Percentiles rank a stretch among this genome's conserved stretches.
Evolutionary conservation across 2,888 invertebrate genomes (phyloP).

Genomic region (Rhyacophila evoluta): DNA sequence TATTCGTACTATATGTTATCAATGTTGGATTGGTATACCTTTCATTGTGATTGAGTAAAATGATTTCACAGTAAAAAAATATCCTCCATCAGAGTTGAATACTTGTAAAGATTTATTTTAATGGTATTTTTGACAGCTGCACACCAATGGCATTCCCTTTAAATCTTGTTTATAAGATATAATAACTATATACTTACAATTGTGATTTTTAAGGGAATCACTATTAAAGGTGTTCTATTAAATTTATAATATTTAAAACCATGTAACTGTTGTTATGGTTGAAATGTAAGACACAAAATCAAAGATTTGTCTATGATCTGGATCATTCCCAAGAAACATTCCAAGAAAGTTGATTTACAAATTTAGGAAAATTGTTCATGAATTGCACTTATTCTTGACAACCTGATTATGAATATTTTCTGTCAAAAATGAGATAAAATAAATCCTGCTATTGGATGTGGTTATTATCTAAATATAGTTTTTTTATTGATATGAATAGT

Average conservation of each 20-base stretch:
- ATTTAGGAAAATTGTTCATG: not conserved
- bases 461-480: conserved; percentile 26
- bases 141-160: too few relatives aligned
- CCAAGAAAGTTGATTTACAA: too few relatives aligned
- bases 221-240: too few relatives aligned
- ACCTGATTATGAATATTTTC: not conserved
- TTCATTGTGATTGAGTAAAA: not conserved
- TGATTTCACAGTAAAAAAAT: not conserved
- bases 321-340: too few relatives aligned
- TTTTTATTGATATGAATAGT: conserved; percentile 30
- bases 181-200: too few relatives aligned
- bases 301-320: too few relatives aligned
- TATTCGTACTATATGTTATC: conserved; percentile 4
- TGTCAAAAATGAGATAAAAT: not conserved
- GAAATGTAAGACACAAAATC: too few relatives aligned
- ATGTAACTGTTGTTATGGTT: too few relatives aligned
- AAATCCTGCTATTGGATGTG: not conserved
- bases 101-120: not conserved
- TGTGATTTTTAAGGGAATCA: too few relatives aligned
- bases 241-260: too few relatives aligned
- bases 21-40: not conserved
- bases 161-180: too few relatives aligned
- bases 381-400: not conserved
- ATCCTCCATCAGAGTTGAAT: not conserved
- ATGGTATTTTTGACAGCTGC: not conserved